Evolutionary conservation across 2,888 invertebrate species (phyloP).

Genomic region (Pollenia amentaria): DNA sequence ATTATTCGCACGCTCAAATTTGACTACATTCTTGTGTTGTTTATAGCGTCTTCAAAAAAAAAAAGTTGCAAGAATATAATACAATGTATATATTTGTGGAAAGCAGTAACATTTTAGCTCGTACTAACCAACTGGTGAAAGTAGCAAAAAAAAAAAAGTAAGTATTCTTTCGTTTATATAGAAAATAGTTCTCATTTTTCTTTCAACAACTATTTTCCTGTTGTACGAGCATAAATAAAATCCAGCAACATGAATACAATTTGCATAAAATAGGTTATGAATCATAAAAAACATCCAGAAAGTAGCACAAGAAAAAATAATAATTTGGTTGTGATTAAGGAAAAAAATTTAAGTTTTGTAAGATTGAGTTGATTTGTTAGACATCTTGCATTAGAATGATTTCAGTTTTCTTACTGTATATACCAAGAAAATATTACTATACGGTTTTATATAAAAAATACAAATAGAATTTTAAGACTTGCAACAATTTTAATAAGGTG

Average conservation of each 20-base stretch:
- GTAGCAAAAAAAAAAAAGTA: not conserved
- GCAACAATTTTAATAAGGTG: no score
- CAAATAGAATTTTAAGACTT: no score
- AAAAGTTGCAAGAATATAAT: not conserved
- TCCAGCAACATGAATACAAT: constrained; percentile 27
- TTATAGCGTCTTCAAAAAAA: constrained; percentile 26
- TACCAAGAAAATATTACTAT: no score
- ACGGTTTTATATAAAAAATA: no score
- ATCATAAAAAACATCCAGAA: constrained; percentile 28
- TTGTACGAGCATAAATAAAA: not conserved
- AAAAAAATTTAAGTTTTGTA: not conserved
- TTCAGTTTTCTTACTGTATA: not conserved
- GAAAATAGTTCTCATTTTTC: not conserved
- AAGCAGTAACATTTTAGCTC: constrained; percentile 5
- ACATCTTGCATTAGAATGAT: not conserved
- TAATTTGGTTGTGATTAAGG: not conserved
- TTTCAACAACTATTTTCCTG: not conserved
- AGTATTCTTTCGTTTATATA: not conserved
- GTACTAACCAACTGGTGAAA: not conserved
- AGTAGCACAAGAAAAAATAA: not conserved
- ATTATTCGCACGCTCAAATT: constrained; percentile 39
- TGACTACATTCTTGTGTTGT: constrained; percentile 20
- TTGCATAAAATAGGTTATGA: constrained; percentile 60
- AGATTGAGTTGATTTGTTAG: not conserved
- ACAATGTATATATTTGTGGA: constrained; percentile 6